phyloP scores from a whole-genome alignment of 2,888 invertebrate genomes.

The Dascillus cervinus region DNA sequence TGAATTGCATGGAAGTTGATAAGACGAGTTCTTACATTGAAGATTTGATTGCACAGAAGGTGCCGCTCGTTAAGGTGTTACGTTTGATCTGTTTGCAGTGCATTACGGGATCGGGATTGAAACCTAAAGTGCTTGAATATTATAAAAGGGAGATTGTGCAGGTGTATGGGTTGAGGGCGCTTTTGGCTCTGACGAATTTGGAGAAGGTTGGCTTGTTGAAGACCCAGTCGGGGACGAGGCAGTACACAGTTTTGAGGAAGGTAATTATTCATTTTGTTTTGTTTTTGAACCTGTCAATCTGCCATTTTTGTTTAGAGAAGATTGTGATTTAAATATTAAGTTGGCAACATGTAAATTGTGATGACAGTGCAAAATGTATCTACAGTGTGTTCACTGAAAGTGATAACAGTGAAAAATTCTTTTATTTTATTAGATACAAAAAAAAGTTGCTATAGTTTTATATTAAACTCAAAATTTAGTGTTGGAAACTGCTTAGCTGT shows the following conservation, averaged over 20 bases:
- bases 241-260: slow-evolving; percentile 71
- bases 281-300: neutral
- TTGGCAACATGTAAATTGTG: neutral
- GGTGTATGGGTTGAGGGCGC: slow-evolving; percentile 80
- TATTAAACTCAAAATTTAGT: too few species aligned
- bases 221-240: slow-evolving; percentile 62
- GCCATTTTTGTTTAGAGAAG: neutral
- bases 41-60: slow-evolving; percentile 80
- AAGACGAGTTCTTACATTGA: slow-evolving; percentile 84
- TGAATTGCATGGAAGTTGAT: slow-evolving; percentile 87
- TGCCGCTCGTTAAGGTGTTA: slow-evolving; percentile 74
- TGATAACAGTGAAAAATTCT: too few species aligned
- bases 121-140: slow-evolving; percentile 72
- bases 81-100: slow-evolving; percentile 91
- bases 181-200: slow-evolving; percentile 75
- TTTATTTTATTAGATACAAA: too few species aligned
- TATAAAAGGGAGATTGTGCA: slow-evolving; percentile 55
- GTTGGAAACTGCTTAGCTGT: too few species aligned
- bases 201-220: slow-evolving; percentile 80
- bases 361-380: neutral
- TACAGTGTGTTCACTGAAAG: too few species aligned
- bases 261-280: slow-evolving; percentile 31
- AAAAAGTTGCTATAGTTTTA: too few species aligned
- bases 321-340: too few species aligned
- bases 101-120: slow-evolving; percentile 84